Evolutionary conservation across 2,113 vertebrate species (phyloP), one percentile per base, ranked within the genome.

Genomic region (Toxotes chatareus): DNA sequence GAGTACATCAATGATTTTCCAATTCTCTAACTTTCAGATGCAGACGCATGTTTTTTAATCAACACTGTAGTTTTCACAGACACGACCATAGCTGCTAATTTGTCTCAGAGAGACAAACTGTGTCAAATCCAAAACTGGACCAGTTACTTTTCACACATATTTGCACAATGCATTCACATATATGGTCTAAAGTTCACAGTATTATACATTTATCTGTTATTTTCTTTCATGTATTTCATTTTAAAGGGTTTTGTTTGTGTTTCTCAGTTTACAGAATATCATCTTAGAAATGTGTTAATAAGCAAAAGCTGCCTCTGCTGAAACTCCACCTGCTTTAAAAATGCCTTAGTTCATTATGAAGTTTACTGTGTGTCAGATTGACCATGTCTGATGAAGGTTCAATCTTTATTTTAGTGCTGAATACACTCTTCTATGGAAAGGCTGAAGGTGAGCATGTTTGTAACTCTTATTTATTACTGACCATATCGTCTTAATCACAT

Each of bases 361-460:
- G 17, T 49, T 49, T 16, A 49, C 46, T 51, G 47, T 49, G 7
- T 51, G 49, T 51, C 49, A 51, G 17, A 51, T n/a, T 21, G 49
- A 51, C 21, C 19, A 21, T 10, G 49, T 21, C 49, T 51, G 49
- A 51, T 51, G 49, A 51, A 12, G 49, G 21, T 51, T 51, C 49
- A 51, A 51, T 51, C 65, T 61, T 11, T 19, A 9, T 79, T 75
- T 16, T 13, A 80, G 59, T 11, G 27, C 55, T 81, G 67, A 70
- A 59, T 23, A 57, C 34, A 7, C 47, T 34, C 32, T 23, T 57
- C 23, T 7, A 56, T 19, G 67, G 66, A 71, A 47, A 71, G 0
- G 0, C 47, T 55, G 7, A 47, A 80, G 57, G 46, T 51, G 21
- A 51, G 3, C 14, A 47, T 36, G 4, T 36, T 36, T 44, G 9